A percentile compares a stretch with the other conserved stretches of the same genome.
Conservation (phyloP, 2,888 invertebrate species). For the Epicampocera succincta region DNA sequence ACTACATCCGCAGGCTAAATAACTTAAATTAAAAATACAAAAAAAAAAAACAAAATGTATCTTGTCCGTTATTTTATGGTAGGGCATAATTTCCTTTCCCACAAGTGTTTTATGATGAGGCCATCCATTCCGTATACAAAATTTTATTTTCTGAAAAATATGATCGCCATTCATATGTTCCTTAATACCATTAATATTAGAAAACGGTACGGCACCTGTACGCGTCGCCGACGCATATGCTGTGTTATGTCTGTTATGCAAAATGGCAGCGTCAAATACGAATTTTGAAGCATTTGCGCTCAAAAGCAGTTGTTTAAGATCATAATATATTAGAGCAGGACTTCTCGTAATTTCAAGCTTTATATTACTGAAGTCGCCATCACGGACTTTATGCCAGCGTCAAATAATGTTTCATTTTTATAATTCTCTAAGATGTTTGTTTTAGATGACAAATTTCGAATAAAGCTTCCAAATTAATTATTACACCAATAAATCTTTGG, state of each 20-base stretch:
- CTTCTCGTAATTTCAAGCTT: slow-evolving; percentile 39
- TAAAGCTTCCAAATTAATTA: slow-evolving; percentile 69
- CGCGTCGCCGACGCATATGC: background rate
- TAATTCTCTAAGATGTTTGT: slow-evolving; percentile 49
- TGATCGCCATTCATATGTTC: background rate
- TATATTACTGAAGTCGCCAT: slow-evolving; percentile 44
- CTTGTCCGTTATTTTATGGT: slow-evolving; percentile 23
- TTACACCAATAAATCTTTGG: slow-evolving; percentile 55
- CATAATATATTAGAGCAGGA: slow-evolving; percentile 45
- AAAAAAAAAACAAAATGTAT: background rate
- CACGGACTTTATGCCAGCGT: slow-evolving; percentile 47
- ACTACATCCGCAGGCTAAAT: too few species aligned
- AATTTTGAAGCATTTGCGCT: slow-evolving; percentile 57
- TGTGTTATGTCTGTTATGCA: slow-evolving; percentile 43
- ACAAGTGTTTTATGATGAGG: background rate
- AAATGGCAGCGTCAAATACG: slow-evolving; percentile 55
- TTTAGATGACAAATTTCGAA: slow-evolving; percentile 26
- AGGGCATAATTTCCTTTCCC: slow-evolving; percentile 9
- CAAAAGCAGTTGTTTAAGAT: slow-evolving; percentile 37
- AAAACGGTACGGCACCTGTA: background rate
- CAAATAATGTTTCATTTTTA: slow-evolving; percentile 57
- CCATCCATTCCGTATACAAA: too few species aligned
- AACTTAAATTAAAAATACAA: too few species aligned
- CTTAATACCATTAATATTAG: slow-evolving; percentile 13
- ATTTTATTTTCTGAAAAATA: too few species aligned